phyloP scores from a whole-genome alignment of 2,797 vertebrate genomes.

The Tapera naevia region DNA sequence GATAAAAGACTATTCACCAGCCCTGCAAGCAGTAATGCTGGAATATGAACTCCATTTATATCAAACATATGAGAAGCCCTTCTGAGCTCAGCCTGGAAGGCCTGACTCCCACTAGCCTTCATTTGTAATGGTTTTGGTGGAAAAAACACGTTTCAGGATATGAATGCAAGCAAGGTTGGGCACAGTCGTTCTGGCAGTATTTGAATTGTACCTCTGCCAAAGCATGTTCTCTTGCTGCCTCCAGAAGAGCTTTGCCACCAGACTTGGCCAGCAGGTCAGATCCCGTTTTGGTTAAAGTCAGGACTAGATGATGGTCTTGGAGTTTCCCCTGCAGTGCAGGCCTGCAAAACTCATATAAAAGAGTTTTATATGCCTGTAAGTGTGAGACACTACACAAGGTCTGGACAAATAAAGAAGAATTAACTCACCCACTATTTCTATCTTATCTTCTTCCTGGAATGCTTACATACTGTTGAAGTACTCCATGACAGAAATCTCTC shows the following conservation, averaged over 20 bases:
- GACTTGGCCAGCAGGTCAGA: accelerated
- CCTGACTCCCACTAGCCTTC: neutral
- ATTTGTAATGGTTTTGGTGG: neutral
- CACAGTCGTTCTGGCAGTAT: neutral
- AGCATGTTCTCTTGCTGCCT: neutral
- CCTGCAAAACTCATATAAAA: neutral
- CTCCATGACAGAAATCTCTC: neutral
- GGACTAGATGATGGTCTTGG: neutral
- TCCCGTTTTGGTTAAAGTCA: neutral
- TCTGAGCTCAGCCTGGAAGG: neutral
- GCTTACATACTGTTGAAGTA: neutral
- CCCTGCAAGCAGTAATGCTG: neutral
- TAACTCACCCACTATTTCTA: neutral
- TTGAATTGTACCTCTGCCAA: neutral
- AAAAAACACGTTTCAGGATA: neutral
- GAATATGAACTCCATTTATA: neutral
- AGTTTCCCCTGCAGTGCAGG: neutral
- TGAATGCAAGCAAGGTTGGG: neutral
- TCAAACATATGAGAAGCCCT: neutral
- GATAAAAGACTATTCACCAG: neutral
- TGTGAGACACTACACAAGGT: neutral
- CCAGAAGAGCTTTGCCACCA: neutral
- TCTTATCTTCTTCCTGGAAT: neutral
- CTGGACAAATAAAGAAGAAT: neutral
- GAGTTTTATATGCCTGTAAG: neutral